These are phyloP conservation scores for Hypolimnas misippus DNA, from an alignment of 2,888 invertebrate genomes.

Conservation along the genomic window DNA sequence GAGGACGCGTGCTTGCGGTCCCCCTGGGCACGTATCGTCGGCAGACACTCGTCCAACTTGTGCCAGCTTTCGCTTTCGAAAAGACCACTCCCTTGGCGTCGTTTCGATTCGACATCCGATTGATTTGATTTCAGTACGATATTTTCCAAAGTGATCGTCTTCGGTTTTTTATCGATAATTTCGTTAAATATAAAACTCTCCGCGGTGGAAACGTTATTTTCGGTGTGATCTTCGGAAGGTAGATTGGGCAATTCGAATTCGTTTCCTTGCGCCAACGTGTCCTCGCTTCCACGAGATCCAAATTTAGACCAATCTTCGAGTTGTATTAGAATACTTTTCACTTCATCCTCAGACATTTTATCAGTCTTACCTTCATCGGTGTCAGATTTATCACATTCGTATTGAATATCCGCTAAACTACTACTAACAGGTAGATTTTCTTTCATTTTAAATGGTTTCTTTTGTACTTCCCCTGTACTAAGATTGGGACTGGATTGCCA, in stretches of 20 bases:
- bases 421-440: conserved; percentile 65
- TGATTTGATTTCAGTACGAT: conserved; percentile 67
- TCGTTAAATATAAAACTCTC: conserved; percentile 77
- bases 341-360: conserved; percentile 74
- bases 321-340: conserved; percentile 76
- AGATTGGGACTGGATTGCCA: conserved; percentile 80
- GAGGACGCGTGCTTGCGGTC: conserved; percentile 42
- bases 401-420: conserved; percentile 73
- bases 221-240: conserved; percentile 69
- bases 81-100: conserved; percentile 50
- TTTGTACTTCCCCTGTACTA: conserved; percentile 52
- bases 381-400: conserved; percentile 67
- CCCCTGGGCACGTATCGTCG: conserved; percentile 52
- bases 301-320: conserved; percentile 79
- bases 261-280: conserved; percentile 76
- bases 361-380: conserved; percentile 60
- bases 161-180: conserved; percentile 77
- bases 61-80: conserved; percentile 57
- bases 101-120: conserved; percentile 58
- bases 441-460: conserved; percentile 51
- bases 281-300: conserved; percentile 77
- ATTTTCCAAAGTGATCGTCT: conserved; percentile 75
- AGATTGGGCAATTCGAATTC: conserved; percentile 76
- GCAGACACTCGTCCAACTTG: conserved; percentile 51
- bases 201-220: conserved; percentile 49